Evolutionary conservation across 2,888 invertebrate genomes (phyloP).

Genomic region (Pterostichus madidus): DNA sequence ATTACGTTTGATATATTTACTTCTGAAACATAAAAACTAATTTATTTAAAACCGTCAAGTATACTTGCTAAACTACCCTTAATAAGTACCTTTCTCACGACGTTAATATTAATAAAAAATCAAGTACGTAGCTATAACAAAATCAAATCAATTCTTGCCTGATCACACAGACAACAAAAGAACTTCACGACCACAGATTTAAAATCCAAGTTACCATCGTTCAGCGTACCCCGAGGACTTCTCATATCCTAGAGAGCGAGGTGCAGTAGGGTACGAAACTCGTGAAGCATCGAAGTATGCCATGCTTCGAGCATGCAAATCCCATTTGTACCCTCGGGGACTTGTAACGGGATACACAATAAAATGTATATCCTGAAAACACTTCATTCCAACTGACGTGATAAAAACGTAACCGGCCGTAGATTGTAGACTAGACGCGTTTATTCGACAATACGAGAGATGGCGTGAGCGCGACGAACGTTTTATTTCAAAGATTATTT

Average conservation of each 20-base stretch:
- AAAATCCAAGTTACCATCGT: conserved; percentile 5
- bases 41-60: no score
- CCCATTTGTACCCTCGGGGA: conserved; percentile 38
- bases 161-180: no score
- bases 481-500: background rate
- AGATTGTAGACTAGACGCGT: conserved; percentile 11
- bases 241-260: background rate
- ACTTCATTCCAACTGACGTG: conserved; percentile 49
- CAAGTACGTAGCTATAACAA: no score
- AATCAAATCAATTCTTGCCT: no score
- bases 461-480: background rate
- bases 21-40: no score
- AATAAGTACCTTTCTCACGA: no score
- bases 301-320: conserved; percentile 44
- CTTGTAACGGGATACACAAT: conserved; percentile 46
- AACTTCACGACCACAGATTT: background rate
- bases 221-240: background rate
- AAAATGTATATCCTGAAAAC: conserved; percentile 48
- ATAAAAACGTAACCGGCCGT: conserved; percentile 28
- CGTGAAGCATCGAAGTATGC: conserved; percentile 40
- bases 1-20: no score
- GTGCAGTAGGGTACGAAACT: background rate
- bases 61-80: no score
- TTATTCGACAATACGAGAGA: background rate
- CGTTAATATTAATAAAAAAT: no score